Evolutionary conservation across 2,888 invertebrate genomes (phyloP).

Genomic region (Callinectes sapidus): DNA sequence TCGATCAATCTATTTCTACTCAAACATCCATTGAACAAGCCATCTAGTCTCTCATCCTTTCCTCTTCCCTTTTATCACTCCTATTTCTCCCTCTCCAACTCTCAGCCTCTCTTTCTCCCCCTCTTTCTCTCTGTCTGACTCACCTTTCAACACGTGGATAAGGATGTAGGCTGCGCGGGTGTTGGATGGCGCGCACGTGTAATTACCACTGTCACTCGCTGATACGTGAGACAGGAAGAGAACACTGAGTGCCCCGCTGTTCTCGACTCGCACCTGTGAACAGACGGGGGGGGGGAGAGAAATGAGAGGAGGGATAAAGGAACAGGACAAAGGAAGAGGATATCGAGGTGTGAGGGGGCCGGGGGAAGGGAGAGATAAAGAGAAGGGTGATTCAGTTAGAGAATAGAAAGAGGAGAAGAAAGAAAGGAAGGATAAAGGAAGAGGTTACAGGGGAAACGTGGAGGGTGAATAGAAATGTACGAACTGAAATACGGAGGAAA

Average conservation of each 20-base stretch:
- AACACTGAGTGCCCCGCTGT: not conserved
- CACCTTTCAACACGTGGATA: conserved; percentile 30
- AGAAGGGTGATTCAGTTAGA: too few species aligned
- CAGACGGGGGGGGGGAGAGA: not conserved
- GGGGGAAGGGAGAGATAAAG: not conserved
- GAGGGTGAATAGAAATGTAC: not conserved
- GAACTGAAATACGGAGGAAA: not conserved
- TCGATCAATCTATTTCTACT: too few species aligned
- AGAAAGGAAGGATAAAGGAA: too few species aligned
- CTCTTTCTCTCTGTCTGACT: too few species aligned
- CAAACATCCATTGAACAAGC: too few species aligned
- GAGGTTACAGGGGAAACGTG: too few species aligned
- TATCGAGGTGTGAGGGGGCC: not conserved
- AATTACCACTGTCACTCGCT: not conserved
- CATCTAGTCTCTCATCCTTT: too few species aligned
- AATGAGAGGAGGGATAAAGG: not conserved
- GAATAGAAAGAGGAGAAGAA: too few species aligned
- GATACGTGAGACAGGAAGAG: conserved; percentile 1
- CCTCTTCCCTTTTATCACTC: too few species aligned
- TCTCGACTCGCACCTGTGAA: conserved; percentile 28
- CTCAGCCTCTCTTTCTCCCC: too few species aligned
- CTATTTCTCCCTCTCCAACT: too few species aligned
- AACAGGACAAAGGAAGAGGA: not conserved
- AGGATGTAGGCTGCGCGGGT: not conserved
- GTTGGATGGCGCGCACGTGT: conserved; percentile 31